Evolutionary conservation across 2,113 vertebrate species (phyloP), one percentile per base, ranked within the genome.

Genomic region (Entosphenus tridentatus): DNA sequence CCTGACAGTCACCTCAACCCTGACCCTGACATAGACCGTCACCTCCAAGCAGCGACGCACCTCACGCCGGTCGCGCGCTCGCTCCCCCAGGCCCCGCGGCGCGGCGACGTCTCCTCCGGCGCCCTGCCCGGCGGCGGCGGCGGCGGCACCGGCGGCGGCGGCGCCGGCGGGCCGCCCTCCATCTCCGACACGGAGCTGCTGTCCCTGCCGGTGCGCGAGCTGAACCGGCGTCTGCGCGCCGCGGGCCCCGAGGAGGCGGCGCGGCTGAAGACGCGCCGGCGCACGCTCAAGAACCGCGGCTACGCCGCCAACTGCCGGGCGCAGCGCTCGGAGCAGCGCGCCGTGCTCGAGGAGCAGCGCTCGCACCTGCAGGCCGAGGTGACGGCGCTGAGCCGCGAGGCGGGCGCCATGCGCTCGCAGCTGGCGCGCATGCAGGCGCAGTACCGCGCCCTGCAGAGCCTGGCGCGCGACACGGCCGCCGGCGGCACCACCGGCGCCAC

Each of bases 241-340:
- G n/a, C 21, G n/a, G n/a, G n/a, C 8, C 62, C n/a, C 10, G 62
- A 65, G 8, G 62, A 65, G n/a, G 62, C 21, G n/a, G n/a, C n/a
- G 10, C 62, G 62, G n/a, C 62, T 65, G 21, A 65, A 65, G 21
- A n/a, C n/a, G 62, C 62, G 62, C n/a, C n/a, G 62, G 62, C 62
- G 62, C 21, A 65, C 62, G 62, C 62, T 65, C 62, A 65, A 65
- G 62, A 65, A 65, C 62, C 62, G 62, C 10, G 62, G 62, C 21
- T 65, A 65, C 62, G 62, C 62, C 8, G 62, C 62, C 62, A 65
- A 18, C 62, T 65, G 62, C 11, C 62, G 62, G 8, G 21, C 62
- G 62, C n/a, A 65, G 10, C 62, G 62, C 10, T n/a, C 21, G 62
- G n/a, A n/a, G n/a, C 62, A 16, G 62, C 62, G 21, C n/a, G n/a